These are phyloP conservation scores for Phymanthus crucifer DNA, from an alignment of 92 coral and sea anemone species.

Conservation along the genomic window DNA sequence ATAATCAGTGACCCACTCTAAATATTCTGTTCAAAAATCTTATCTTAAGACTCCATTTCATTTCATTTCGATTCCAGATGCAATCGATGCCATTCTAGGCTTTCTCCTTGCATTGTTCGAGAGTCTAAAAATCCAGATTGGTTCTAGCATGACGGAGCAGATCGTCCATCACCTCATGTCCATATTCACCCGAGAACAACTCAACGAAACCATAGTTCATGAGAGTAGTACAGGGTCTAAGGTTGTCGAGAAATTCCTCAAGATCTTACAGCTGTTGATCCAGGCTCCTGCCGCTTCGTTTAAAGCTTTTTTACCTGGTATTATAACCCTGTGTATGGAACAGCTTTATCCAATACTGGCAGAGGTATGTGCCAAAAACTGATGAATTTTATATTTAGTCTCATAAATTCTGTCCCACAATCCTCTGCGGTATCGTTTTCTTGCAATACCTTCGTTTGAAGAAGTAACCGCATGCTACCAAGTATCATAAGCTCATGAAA, in stretches of 20 bases:
- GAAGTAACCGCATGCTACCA: neutral
- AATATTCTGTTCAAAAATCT: neutral
- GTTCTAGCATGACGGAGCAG: constrained; percentile 87
- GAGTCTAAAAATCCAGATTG: constrained; percentile 85
- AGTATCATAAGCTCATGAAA: neutral
- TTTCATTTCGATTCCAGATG: constrained; percentile 47
- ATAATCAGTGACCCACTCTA: neutral
- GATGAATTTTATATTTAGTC: too few species aligned
- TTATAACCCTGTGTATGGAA: constrained; percentile 90
- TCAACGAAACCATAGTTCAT: constrained; percentile 80
- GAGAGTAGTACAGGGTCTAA: constrained; percentile 90
- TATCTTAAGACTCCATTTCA: neutral
- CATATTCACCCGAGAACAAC: constrained; percentile 83
- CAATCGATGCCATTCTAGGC: constrained; percentile 83
- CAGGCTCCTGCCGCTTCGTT: constrained; percentile 95
- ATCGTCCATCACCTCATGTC: constrained; percentile 87
- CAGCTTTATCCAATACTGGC: constrained; percentile 87
- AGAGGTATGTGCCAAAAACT: constrained; percentile 65
- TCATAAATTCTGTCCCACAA: neutral
- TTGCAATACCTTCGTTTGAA: neutral
- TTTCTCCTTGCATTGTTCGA: constrained; percentile 85
- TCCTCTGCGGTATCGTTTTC: neutral
- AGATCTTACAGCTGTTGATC: constrained; percentile 83
- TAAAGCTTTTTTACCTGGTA: constrained; percentile 88
- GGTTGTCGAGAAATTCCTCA: constrained; percentile 87